phyloP scores from a whole-genome alignment of 2,113 vertebrate species.

The Podarcis cretensis region DNA sequence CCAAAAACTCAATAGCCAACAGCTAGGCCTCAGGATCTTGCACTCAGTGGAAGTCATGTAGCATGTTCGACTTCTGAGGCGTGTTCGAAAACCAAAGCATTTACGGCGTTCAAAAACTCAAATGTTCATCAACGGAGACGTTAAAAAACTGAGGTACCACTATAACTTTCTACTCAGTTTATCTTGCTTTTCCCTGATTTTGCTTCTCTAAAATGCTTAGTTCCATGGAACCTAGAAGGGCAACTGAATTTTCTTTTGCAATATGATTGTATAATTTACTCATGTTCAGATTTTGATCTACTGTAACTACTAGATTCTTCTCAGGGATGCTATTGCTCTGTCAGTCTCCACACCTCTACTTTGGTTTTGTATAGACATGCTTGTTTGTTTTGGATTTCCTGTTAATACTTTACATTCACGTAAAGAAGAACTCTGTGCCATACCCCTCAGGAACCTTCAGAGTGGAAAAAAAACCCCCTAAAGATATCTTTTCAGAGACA shows the following conservation, averaged over 20 bases:
- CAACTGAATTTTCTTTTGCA: too few relatives aligned
- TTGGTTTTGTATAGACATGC: not conserved
- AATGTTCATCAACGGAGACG: too few relatives aligned
- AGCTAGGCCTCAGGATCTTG: not conserved
- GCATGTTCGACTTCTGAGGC: too few relatives aligned
- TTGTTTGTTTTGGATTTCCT: too few relatives aligned
- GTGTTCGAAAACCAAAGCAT: too few relatives aligned
- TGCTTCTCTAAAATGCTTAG: not conserved
- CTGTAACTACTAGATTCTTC: not conserved
- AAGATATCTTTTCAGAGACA: not conserved
- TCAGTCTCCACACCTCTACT: not conserved
- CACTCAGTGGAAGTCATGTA: too few relatives aligned
- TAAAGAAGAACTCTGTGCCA: not conserved
- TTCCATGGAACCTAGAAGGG: not conserved
- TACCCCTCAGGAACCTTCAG: not conserved
- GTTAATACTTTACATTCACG: not conserved
- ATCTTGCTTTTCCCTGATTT: not conserved
- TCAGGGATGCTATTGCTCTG: not conserved
- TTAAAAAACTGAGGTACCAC: too few relatives aligned
- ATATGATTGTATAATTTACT: not conserved
- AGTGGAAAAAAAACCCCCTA: not conserved
- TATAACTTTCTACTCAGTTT: not conserved
- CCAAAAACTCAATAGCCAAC: too few relatives aligned
- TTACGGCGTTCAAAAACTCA: too few relatives aligned
- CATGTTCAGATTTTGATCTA: not conserved